Percentiles rank a stretch among this genome's conserved stretches.
phyloP scores from a whole-genome alignment of 2,888 invertebrate genomes.

The Gnatocerus cornutus region DNA sequence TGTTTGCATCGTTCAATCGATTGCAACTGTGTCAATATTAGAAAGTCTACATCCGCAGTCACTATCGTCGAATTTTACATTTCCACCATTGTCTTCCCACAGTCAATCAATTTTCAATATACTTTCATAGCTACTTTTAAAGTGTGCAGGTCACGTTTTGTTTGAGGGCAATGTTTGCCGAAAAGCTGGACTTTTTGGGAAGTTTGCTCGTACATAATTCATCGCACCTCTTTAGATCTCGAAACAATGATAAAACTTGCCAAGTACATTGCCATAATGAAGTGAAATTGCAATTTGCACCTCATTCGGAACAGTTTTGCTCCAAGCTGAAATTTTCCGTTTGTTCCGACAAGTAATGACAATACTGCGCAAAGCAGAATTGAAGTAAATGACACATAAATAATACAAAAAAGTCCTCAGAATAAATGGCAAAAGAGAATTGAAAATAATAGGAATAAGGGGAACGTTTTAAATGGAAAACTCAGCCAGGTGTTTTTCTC shows the following conservation, averaged over 20 bases:
- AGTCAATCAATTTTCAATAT: constrained; percentile 50
- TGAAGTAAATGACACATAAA: constrained; percentile 66
- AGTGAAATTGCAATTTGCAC: constrained; percentile 27
- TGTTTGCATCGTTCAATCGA: constrained; percentile 58
- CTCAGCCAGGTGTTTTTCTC: constrained; percentile 50
- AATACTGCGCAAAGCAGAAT: constrained; percentile 48
- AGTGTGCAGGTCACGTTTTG: constrained; percentile 48
- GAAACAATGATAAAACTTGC: constrained; percentile 37
- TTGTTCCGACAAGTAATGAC: constrained; percentile 43
- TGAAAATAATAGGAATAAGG: constrained; percentile 62
- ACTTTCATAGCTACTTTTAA: constrained; percentile 39
- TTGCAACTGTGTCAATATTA: constrained; percentile 59
- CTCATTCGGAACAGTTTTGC: constrained; percentile 9
- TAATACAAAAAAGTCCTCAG: constrained; percentile 64
- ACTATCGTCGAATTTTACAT: constrained; percentile 45
- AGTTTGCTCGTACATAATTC: constrained; percentile 45
- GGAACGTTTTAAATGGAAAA: constrained; percentile 57
- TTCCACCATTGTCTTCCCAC: constrained; percentile 39
- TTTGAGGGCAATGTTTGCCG: constrained; percentile 43
- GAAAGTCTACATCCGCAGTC: constrained; percentile 49
- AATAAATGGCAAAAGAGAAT: constrained; percentile 60
- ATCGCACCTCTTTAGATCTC: constrained; percentile 27
- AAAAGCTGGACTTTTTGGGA: constrained; percentile 25
- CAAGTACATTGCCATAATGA: constrained; percentile 24
- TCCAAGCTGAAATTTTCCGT: constrained; percentile 23